Percentiles rank a stretch among this genome's conserved stretches.
Conservation (phyloP, 2,888 invertebrate genomes). For the Steromphala cineraria region DNA sequence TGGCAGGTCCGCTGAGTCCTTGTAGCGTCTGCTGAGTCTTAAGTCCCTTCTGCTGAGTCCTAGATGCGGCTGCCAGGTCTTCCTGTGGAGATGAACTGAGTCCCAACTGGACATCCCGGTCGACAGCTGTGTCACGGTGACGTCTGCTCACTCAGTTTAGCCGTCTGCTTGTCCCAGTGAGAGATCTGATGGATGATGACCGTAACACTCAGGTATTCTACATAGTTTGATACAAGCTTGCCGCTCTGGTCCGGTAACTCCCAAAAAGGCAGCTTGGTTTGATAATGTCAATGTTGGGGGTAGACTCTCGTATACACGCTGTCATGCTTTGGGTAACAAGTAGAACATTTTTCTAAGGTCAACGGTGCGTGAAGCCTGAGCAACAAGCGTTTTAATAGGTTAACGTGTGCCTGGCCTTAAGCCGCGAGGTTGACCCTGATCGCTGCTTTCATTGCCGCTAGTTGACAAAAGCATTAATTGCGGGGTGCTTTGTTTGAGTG, state of each 20-base stretch:
- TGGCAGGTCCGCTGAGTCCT: not conserved
- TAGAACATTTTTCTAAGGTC: not conserved
- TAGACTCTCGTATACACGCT: too few species aligned
- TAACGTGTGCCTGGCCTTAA: not conserved
- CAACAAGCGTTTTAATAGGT: not conserved
- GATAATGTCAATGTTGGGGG: not conserved
- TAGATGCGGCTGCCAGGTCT: not conserved
- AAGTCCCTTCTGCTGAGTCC: not conserved
- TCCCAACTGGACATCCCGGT: not conserved
- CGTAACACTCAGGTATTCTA: not conserved
- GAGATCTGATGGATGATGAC: not conserved
- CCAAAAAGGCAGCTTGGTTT: not conserved
- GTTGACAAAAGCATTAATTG: constrained; percentile 17
- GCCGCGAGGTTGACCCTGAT: not conserved
- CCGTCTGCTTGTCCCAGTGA: not conserved
- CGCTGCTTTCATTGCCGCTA: not conserved
- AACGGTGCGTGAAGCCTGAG: not conserved
- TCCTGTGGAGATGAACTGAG: not conserved
- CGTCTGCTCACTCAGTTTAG: not conserved
- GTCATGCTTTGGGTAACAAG: not conserved
- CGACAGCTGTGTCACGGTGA: not conserved
- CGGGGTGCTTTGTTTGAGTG: constrained; percentile 12
- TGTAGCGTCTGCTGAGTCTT: not conserved
- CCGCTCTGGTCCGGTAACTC: not conserved
- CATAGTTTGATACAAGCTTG: not conserved